A percentile compares a stretch with the other conserved stretches of the same genome.
phyloP scores from a whole-genome alignment of 92 coral and sea anemone species.

The Parazoanthus darwini region DNA sequence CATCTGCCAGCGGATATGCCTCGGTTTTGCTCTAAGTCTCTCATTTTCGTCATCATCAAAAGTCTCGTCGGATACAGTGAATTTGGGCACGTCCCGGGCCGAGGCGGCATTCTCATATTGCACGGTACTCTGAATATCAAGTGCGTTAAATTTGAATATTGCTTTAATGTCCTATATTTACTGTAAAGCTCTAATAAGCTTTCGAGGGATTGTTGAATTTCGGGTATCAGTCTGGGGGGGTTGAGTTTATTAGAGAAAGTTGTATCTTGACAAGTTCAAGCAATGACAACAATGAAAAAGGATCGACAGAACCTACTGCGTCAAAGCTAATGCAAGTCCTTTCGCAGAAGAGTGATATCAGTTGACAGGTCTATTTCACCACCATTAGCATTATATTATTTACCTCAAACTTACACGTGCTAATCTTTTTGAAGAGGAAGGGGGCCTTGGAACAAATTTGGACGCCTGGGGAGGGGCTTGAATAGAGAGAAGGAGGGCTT shows the following conservation, averaged over 20 bases:
- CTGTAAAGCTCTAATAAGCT: too few relatives aligned
- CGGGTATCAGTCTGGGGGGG: too few relatives aligned
- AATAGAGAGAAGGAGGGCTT: too few relatives aligned
- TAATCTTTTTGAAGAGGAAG: too few relatives aligned
- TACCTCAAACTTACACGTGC: not conserved
- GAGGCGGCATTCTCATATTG: conserved; percentile 88
- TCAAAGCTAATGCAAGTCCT: too few relatives aligned
- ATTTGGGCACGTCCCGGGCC: conserved; percentile 81
- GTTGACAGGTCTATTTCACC: not conserved
- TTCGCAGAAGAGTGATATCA: not conserved
- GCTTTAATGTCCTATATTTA: not conserved
- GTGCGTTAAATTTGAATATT: not conserved
- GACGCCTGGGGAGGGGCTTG: too few relatives aligned
- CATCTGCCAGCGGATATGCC: conserved; percentile 76
- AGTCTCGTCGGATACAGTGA: conserved; percentile 72
- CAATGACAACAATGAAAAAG: too few relatives aligned
- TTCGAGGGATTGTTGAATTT: too few relatives aligned
- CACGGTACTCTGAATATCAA: not conserved
- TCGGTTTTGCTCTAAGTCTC: conserved; percentile 47
- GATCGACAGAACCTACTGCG: too few relatives aligned
- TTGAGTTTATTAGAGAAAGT: too few relatives aligned
- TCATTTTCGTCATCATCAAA: conserved; percentile 63
- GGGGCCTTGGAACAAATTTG: too few relatives aligned
- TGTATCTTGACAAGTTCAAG: too few relatives aligned
- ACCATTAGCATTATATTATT: not conserved